Conservation (phyloP, 2,888 invertebrate species). For the Acronicta psi region DNA sequence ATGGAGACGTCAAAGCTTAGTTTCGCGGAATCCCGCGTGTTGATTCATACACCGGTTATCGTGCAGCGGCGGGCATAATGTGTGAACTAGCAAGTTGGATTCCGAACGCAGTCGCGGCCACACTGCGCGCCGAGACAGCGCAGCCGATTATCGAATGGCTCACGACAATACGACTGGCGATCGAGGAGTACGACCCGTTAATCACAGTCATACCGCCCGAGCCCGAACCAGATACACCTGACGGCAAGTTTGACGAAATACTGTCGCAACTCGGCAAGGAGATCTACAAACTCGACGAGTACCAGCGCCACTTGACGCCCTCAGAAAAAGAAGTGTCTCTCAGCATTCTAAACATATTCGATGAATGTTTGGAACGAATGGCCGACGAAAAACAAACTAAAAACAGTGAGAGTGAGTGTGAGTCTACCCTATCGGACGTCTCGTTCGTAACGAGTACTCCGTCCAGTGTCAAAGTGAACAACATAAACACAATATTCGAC, state of each 20-base stretch:
- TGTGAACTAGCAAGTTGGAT: slow-evolving; percentile 86
- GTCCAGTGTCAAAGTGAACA: slow-evolving; percentile 62
- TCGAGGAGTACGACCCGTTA: slow-evolving; percentile 84
- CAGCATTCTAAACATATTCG: slow-evolving; percentile 85
- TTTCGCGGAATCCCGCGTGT: slow-evolving; percentile 82
- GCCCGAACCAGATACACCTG: slow-evolving; percentile 60
- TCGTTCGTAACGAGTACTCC: slow-evolving; percentile 80
- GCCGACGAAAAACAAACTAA: slow-evolving; percentile 61
- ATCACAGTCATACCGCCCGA: slow-evolving; percentile 69
- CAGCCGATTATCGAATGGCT: slow-evolving; percentile 83
- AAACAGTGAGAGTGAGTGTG: slow-evolving; percentile 75
- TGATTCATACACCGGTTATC: slow-evolving; percentile 88
- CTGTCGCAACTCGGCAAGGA: slow-evolving; percentile 84
- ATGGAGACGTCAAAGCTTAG: slow-evolving; percentile 72
- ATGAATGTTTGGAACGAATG: slow-evolving; percentile 83
- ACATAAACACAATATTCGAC: slow-evolving; percentile 64
- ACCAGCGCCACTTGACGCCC: slow-evolving; percentile 76
- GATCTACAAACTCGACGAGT: slow-evolving; percentile 84
- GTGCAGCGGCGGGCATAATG: slow-evolving; percentile 73
- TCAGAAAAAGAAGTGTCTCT: slow-evolving; percentile 75
- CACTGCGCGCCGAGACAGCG: slow-evolving; percentile 79
- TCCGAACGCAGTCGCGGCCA: slow-evolving; percentile 84
- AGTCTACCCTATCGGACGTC: slow-evolving; percentile 71
- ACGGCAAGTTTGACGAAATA: slow-evolving; percentile 85
- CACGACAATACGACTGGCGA: slow-evolving; percentile 73